These are phyloP conservation scores for Drosophila mayri DNA, from an alignment of 1,140 invertebrate species.

Conservation along the genomic window DNA sequence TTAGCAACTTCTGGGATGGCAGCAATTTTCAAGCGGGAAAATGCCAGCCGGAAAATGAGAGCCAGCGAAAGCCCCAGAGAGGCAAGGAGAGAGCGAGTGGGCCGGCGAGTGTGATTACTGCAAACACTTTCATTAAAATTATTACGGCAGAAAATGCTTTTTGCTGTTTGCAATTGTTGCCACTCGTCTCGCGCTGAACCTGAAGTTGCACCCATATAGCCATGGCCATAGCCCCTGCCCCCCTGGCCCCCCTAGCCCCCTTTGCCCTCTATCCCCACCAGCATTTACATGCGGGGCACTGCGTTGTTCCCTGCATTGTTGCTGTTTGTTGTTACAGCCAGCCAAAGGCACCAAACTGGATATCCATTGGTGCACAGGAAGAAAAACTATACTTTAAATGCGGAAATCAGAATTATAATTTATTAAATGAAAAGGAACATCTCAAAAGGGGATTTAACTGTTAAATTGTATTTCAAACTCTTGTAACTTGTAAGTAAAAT, in stretches of 20 bases:
- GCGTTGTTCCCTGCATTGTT: conserved; percentile 53
- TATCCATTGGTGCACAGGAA: conserved; percentile 44
- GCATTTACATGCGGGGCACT: conserved; percentile 63
- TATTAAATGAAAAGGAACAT: not conserved
- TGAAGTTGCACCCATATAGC: conserved; percentile 51
- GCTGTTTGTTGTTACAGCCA: conserved; percentile 44
- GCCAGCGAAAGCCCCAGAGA: conserved; percentile 18
- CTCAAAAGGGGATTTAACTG: no score
- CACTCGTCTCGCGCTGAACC: conserved; percentile 62
- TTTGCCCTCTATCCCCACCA: not conserved
- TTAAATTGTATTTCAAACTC: no score
- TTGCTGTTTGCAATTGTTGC: conserved; percentile 76
- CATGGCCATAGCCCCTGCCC: not conserved
- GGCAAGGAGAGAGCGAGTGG: not conserved
- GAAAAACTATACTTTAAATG: not conserved
- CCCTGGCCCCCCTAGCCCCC: no score
- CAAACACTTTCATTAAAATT: conserved; percentile 84
- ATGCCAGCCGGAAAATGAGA: conserved; percentile 15
- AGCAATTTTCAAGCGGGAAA: conserved; percentile 31
- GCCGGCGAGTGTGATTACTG: conserved; percentile 62
- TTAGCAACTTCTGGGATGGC: conserved; percentile 46
- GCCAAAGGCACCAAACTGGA: conserved; percentile 72
- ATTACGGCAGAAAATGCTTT: conserved; percentile 80
- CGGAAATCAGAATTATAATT: not conserved
- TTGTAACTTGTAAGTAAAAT: not conserved